Percentiles rank a stretch among this genome's conserved stretches.
Evolutionary conservation across 2,797 vertebrate genomes (phyloP).

Genomic region (Alectoris magna): DNA sequence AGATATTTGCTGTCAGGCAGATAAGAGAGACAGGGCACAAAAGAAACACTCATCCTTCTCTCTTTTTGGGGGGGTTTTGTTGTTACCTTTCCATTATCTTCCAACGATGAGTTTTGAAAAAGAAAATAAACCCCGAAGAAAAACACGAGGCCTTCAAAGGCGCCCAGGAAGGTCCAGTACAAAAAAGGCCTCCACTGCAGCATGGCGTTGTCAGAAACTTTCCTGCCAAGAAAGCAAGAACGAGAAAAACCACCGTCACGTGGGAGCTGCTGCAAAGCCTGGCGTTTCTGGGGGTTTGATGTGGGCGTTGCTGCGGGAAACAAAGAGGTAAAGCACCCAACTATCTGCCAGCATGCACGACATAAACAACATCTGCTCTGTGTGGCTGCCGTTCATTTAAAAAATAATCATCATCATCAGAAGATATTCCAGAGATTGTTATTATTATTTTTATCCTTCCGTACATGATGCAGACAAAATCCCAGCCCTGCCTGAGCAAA

Average conservation of each 20-base stretch:
- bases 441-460: background rate
- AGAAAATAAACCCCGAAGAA: conserved; percentile 94
- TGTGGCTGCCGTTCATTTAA: background rate
- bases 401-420: background rate
- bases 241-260: background rate
- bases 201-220: conserved; percentile 94
- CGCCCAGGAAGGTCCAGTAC: conserved; percentile 93
- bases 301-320: background rate
- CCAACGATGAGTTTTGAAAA: conserved; percentile 90
- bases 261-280: background rate
- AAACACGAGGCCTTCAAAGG: conserved; percentile 94
- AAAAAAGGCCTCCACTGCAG: conserved; percentile 92
- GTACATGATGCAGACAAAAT: background rate
- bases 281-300: background rate
- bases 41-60: background rate
- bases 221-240: conserved; percentile 79
- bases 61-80: background rate
- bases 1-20: background rate
- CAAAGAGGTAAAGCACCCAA: background rate
- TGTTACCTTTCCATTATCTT: conserved; percentile 93
- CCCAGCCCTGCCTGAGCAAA: background rate
- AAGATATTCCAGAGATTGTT: background rate
- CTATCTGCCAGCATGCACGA: background rate
- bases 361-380: background rate
- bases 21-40: background rate